Evolutionary conservation across 2,888 invertebrate genomes (phyloP), one percentile per base, ranked within the genome.

Genomic region (Lithodes maja): DNA sequence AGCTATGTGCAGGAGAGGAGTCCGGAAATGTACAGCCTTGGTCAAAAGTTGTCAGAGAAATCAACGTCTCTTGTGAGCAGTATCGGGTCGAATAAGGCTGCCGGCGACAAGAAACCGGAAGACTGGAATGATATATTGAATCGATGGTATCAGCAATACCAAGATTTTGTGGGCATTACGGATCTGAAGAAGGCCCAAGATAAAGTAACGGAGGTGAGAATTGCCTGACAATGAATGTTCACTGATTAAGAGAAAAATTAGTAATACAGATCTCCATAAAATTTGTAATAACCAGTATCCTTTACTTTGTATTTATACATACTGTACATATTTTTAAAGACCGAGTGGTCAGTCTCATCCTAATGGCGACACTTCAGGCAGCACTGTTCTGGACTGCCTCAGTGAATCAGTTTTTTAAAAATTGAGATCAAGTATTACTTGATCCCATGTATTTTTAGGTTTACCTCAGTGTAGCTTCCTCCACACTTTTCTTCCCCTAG

Each of bases 51-150:
- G 3, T 17, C 74, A 74, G 15, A 74, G 3, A 15, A 74, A n/a
- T 17, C 74, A 74, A n/a, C n/a, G 3, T 17, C 74, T 12, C 61
- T 61, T 61, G 12, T 7, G 12, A 61, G 12, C 61, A 61, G 61
- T 12, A 61, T 61, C 12, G 33, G 33, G 33, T 33, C 33, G 33
- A 33, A 33, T 33, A 33, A 33, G 33, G 0, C 61, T 7, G 61
- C 61, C 1, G 12, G 61, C 12, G 61, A 61, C 61, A 61, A 61
- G 61, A 83, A 87, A 68, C 77, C 68, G 3, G 89, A 89, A 15
- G 85, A 89, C 17, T 89, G 89, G 89, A 89, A 85, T 82, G 89
- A 89, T 49, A 89, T 82, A 33, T 17, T 89, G n/a, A 85, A 89
- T 52, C 55, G 89, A 2, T 89, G 89, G 89, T 89, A 89, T 50